phyloP scores from a whole-genome alignment of 2,797 vertebrate species.

The Delichon dasypus region DNA sequence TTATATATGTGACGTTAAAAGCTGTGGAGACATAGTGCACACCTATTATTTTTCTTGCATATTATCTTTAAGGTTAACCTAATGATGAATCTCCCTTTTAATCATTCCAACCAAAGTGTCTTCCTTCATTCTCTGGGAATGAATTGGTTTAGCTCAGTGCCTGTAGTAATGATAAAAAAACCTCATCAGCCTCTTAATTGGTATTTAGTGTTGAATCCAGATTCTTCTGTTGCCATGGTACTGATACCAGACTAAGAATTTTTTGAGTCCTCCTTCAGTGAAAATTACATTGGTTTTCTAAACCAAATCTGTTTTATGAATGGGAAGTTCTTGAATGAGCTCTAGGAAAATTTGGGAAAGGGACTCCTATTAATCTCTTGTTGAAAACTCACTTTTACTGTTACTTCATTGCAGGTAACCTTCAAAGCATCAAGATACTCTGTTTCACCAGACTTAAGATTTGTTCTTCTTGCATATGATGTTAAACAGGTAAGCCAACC shows the following conservation, averaged over 20 bases:
- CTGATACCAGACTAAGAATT: background rate
- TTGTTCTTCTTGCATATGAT: constrained; percentile 94
- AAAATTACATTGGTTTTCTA: background rate
- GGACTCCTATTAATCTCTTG: fast-evolving
- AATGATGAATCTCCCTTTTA: background rate
- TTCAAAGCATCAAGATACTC: constrained; percentile 94
- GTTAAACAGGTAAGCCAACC: constrained; percentile 87
- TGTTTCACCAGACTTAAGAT: constrained; percentile 93
- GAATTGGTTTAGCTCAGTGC: background rate
- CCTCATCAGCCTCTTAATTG: background rate
- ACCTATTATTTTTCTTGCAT: background rate
- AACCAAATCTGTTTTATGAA: background rate
- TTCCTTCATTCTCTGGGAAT: background rate
- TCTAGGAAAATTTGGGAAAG: background rate
- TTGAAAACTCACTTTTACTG: background rate
- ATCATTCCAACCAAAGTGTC: background rate
- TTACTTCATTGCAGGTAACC: constrained; percentile 80
- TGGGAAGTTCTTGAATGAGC: background rate
- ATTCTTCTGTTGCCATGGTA: background rate
- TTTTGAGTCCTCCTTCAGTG: background rate
- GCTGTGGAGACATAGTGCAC: background rate
- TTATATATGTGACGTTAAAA: background rate
- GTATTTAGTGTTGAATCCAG: background rate
- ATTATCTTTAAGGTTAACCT: background rate
- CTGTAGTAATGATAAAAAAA: background rate